These are phyloP conservation scores for Leptogaster cylindrica DNA, from an alignment of 2,888 invertebrate genomes.

Conservation along the genomic window DNA sequence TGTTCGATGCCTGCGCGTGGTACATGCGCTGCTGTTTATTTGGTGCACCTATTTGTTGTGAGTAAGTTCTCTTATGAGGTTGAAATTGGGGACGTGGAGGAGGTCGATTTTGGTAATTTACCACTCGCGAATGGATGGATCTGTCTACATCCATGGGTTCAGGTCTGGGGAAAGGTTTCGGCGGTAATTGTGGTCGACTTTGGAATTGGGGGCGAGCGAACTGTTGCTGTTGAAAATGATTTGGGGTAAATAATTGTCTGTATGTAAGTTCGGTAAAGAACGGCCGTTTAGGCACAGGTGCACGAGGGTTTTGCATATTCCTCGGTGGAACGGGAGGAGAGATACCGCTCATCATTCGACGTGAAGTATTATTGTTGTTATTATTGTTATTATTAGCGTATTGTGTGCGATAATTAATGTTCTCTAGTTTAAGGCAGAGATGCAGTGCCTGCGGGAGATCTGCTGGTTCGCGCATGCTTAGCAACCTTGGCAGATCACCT, in stretches of 20 bases:
- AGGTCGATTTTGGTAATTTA: not conserved
- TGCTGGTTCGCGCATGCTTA: slow-evolving; percentile 34
- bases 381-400: slow-evolving; percentile 36
- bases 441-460: slow-evolving; percentile 40
- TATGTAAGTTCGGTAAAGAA: not conserved
- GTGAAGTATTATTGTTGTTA: slow-evolving; percentile 28
- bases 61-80: not conserved
- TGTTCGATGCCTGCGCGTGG: not conserved
- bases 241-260: too few species aligned
- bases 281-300: too few species aligned
- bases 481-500: slow-evolving; percentile 28
- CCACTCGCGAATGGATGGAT: not conserved
- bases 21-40: not conserved
- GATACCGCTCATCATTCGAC: not conserved
- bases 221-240: not conserved
- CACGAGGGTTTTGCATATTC: not conserved
- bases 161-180: not conserved
- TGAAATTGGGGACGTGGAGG: not conserved
- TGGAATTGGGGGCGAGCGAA: not conserved
- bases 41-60: not conserved
- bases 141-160: slow-evolving; percentile 8
- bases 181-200: too few species aligned
- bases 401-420: slow-evolving; percentile 31
- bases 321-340: not conserved
- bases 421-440: slow-evolving; percentile 33